Evolutionary conservation across 2,113 vertebrate species (phyloP).

Genomic region (Saguinus imperator): DNA sequence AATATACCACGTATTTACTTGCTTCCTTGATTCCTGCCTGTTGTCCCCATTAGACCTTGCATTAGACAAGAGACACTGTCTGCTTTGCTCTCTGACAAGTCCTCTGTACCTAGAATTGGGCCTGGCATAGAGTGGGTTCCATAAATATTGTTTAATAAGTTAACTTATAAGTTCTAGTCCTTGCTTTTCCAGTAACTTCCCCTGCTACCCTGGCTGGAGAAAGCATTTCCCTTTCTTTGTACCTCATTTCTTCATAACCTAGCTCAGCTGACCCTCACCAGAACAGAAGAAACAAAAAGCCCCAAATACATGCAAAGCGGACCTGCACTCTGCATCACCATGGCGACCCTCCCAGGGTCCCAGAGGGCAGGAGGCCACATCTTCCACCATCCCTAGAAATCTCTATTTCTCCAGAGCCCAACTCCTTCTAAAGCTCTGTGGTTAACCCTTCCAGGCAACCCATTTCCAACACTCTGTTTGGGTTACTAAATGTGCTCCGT

Average conservation of each 20-base stretch:
- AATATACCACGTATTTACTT: background rate
- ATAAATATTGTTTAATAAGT: background rate
- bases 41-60: background rate
- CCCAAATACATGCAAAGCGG: background rate
- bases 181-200: background rate
- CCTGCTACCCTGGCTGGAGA: background rate
- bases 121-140: background rate
- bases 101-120: background rate
- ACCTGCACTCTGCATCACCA: background rate
- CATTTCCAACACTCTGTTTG: background rate
- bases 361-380: background rate
- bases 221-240: background rate
- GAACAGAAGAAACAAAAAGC: background rate
- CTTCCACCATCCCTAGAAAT: background rate
- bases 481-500: background rate
- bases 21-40: background rate
- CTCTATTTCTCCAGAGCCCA: background rate
- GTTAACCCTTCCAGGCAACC: background rate
- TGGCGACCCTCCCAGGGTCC: background rate
- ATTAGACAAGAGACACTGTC: background rate
- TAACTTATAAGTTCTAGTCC: background rate
- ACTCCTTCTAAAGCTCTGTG: background rate
- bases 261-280: background rate
- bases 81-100: background rate
- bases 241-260: background rate